Evolutionary conservation across 2,797 vertebrate genomes (phyloP), one percentile per base, ranked within the genome.

Genomic region (Mus caroli): DNA sequence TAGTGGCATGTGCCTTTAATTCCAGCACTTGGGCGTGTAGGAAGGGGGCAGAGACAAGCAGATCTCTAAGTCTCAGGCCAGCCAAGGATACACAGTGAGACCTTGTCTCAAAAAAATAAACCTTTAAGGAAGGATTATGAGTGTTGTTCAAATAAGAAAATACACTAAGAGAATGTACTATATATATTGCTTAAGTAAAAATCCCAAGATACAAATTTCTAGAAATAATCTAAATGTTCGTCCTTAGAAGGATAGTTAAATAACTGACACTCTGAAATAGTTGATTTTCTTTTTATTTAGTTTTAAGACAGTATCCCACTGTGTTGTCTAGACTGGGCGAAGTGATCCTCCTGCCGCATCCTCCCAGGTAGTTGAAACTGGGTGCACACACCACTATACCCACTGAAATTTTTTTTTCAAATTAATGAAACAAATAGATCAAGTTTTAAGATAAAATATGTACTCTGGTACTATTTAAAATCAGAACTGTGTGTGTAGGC

Each of bases 71-170:
- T 62, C 58, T 64, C 4, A 34, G 58, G 40, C 58, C 58, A 84
- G 40, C 43, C 11, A 34, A 11, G 40, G 5, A 11, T 46, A 67
- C 10, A 46, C 60, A 67, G 60, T 46, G 28, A 84, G 43, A 64
- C 19, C 40, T 28, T 62, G 5, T 64, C 60, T 67, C 60, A 84
- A 46, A 14, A n/a, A 84, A 64, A 7, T 19, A 13, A 60, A 82
- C n/a, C 54, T 43, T 89, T 76, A 50, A 85, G 26, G 46, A 90
- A 94, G 5, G 11, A 54, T 31, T 26, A 88, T 28, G 52, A 92
- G 1, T 88, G 64, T 37, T 82, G 79, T 37, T 28, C 89, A 90
- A 64, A 84, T 84, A 82, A 92, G 46, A 84, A 94, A 96, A 89
- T 90, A 40, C 85, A 26, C 83, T 34, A 82, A 92, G 46, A 84